A percentile compares a stretch with the other conserved stretches of the same genome.
These are phyloP conservation scores for Keiferia lycopersicella DNA, from an alignment of 2,888 invertebrate genomes.

Conservation along the genomic window DNA sequence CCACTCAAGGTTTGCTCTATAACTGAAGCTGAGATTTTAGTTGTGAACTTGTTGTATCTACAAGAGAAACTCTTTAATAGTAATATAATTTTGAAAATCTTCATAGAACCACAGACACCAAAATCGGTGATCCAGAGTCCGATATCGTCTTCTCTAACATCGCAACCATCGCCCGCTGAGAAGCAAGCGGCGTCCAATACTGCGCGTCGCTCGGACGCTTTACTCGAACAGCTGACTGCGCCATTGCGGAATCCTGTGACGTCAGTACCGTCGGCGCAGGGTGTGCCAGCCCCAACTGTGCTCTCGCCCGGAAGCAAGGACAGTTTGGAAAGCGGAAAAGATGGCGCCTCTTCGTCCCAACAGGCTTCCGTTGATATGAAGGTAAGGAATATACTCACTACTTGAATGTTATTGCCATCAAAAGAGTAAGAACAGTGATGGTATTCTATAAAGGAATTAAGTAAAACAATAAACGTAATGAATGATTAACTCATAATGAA, in stretches of 20 bases:
- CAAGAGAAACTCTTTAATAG: background rate
- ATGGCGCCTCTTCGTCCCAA: slow-evolving; percentile 57
- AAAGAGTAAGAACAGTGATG: too few relatives aligned
- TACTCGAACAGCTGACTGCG: slow-evolving; percentile 71
- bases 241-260: slow-evolving; percentile 64
- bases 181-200: slow-evolving; percentile 67
- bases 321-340: slow-evolving; percentile 61
- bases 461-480: too few relatives aligned
- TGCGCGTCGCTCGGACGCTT: slow-evolving; percentile 70
- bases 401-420: too few relatives aligned
- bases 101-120: slow-evolving; percentile 61
- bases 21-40: too few relatives aligned
- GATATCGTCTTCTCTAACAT: slow-evolving; percentile 67
- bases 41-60: too few relatives aligned
- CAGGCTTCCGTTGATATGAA: slow-evolving; percentile 63
- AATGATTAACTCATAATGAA: too few relatives aligned
- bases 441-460: too few relatives aligned
- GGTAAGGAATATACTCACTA: too few relatives aligned
- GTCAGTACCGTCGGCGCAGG: slow-evolving; percentile 49
- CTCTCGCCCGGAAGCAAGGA: slow-evolving; percentile 67
- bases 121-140: slow-evolving; percentile 70
- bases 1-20: too few relatives aligned
- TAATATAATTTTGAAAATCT: background rate
- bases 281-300: slow-evolving; percentile 47
- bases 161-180: slow-evolving; percentile 60